Evolutionary conservation across 2,113 vertebrate species (phyloP).

Genomic region (Petaurus breviceps): DNA sequence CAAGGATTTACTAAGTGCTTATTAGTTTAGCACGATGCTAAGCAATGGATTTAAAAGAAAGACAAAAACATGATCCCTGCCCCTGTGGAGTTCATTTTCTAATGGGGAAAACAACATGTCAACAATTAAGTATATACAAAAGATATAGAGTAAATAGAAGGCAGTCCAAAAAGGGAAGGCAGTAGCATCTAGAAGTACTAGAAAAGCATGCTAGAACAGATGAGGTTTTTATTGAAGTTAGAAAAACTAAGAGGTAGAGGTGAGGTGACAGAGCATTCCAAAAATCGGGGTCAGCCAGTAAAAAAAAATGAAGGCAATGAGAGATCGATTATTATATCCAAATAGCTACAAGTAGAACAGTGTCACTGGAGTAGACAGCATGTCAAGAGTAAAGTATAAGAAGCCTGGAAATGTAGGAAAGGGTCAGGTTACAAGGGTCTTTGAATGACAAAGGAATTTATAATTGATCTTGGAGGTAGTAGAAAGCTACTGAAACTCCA

Average conservation of each 20-base stretch:
- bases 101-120: background rate
- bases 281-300: background rate
- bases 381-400: background rate
- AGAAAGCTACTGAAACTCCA: background rate
- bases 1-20: background rate
- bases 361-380: background rate
- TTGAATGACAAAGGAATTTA: background rate
- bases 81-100: background rate
- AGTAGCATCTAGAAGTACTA: background rate
- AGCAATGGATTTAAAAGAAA: background rate
- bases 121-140: background rate
- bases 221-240: background rate
- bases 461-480: background rate
- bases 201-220: background rate
- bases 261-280: background rate
- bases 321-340: background rate
- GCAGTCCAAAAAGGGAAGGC: background rate
- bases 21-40: background rate
- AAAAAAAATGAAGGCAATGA: background rate
- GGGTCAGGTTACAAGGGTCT: too few species aligned
- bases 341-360: background rate
- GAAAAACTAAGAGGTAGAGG: background rate
- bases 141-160: background rate
- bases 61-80: background rate
- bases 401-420: background rate